Evolutionary conservation across 2,113 vertebrate species (phyloP), one percentile per base, ranked within the genome.

Genomic region (Thermophis baileyi): DNA sequence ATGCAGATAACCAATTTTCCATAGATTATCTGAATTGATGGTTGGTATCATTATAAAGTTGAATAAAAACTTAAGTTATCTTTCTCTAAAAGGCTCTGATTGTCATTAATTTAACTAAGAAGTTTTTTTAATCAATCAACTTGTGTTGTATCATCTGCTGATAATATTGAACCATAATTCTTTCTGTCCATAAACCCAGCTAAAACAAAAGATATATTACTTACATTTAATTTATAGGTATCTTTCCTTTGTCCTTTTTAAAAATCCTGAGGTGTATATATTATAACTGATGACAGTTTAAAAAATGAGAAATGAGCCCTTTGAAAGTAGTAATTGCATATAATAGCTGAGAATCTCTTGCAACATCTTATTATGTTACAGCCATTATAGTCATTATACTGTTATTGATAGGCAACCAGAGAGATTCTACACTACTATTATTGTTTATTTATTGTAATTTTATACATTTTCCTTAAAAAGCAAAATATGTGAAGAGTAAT

Each of bases 301-400:
- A 89, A 87, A 94, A 93, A 7, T 91, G 4, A 54, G 51, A 55
- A 74, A 92, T 93, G 2, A 0, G 50, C 55, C 27, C 53, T 93
- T 18, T 12, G 89, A 50, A 85, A 94, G n/a, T 89, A 93, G 20
- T n/a, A 94, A 94, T 92, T 96, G 90, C 92, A 25, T 69, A 91
- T 93, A 89, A 95, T 85, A 88, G 92, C 49, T 94, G 85, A 89
- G 94, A 92, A 94, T 95, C 46, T 40, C 47, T 96, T 50, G 88
- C 60, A 93, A 94, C 18, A 93, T 40, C 94, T 95, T 90, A 93
- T 60, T 53, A 50, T 60, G 40, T 91, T 93, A 85, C 53, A 94
- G 30, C 35, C 57, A 60, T 60, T 60, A 60, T 11, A 49, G 91
- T 27, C 63, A 93, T 96, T 94, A 90, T n/a, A 93, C 85, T 90